Percentiles rank a stretch among this genome's conserved stretches.
These are phyloP conservation scores for Clupea harengus DNA, from an alignment of 2,113 vertebrate species.

Conservation along the genomic window DNA sequence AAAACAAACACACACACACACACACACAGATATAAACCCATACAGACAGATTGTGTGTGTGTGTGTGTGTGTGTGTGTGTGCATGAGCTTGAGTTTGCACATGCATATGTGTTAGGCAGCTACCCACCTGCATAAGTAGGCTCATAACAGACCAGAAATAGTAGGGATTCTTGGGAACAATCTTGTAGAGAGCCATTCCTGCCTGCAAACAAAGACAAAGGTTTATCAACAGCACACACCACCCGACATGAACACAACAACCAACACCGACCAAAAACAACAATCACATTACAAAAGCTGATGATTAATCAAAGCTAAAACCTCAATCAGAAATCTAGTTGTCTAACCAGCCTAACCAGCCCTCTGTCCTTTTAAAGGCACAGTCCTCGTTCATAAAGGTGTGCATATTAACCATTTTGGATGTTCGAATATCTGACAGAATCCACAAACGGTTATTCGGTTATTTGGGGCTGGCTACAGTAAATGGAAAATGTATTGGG, in stretches of 20 bases:
- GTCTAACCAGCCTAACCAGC: no score
- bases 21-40: neutral
- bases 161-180: constrained; percentile 97
- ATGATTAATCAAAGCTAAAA: no score
- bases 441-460: no score
- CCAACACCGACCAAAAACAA: neutral
- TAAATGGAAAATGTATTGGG: no score
- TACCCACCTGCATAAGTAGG: constrained; percentile 95
- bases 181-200: constrained; percentile 98
- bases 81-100: no score
- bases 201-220: constrained; percentile 69
- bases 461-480: no score
- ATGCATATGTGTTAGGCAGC: neutral
- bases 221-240: neutral
- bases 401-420: no score
- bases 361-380: no score
- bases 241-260: neutral
- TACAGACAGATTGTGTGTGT: neutral
- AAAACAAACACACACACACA: constrained; percentile 18
- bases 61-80: neutral
- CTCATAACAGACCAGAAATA: constrained; percentile 99
- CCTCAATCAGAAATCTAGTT: no score
- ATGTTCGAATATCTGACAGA: no score
- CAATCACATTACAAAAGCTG: no score
- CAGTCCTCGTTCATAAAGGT: no score